These are phyloP conservation scores for Lagodon rhomboides DNA, from an alignment of 2,797 vertebrate species.

Conservation along the genomic window DNA sequence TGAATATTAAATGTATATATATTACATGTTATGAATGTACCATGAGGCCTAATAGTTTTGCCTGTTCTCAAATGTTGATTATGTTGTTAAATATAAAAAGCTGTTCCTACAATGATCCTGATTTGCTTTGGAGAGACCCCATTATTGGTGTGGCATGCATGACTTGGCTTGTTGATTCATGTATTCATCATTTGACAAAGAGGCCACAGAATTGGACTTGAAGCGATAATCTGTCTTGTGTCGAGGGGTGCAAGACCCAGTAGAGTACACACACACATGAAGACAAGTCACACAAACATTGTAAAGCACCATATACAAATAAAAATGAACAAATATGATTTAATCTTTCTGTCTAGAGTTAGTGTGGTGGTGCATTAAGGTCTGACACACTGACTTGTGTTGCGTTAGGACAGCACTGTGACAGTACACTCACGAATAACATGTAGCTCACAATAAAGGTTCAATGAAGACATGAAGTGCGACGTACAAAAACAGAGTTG, in stretches of 20 bases:
- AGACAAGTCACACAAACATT: slow-evolving; percentile 55
- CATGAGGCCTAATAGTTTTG: background rate
- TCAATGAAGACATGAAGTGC: slow-evolving; percentile 49
- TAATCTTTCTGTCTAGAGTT: background rate
- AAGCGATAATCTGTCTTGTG: background rate
- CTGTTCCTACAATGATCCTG: slow-evolving; percentile 50
- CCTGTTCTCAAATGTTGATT: background rate
- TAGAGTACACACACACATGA: slow-evolving; percentile 55
- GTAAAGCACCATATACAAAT: background rate
- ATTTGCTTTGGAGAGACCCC: slow-evolving; percentile 68
- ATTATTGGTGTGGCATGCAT: slow-evolving; percentile 37
- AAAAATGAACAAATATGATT: slow-evolving; percentile 4
- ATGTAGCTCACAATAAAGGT: background rate
- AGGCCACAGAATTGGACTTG: background rate
- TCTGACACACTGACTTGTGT: background rate
- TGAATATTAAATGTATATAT: no score
- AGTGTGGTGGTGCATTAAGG: background rate
- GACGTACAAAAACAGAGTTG: slow-evolving; percentile 71
- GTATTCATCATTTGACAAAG: background rate
- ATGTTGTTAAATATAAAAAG: background rate
- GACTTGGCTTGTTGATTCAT: slow-evolving; percentile 54
- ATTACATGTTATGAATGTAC: background rate
- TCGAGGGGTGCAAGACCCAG: slow-evolving; percentile 66
- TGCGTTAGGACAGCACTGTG: background rate
- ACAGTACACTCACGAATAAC: slow-evolving; percentile 9